A percentile compares a stretch with the other conserved stretches of the same genome.
Evolutionary conservation across 2,113 vertebrate species (phyloP).

Genomic region (Echinops telfairi): DNA sequence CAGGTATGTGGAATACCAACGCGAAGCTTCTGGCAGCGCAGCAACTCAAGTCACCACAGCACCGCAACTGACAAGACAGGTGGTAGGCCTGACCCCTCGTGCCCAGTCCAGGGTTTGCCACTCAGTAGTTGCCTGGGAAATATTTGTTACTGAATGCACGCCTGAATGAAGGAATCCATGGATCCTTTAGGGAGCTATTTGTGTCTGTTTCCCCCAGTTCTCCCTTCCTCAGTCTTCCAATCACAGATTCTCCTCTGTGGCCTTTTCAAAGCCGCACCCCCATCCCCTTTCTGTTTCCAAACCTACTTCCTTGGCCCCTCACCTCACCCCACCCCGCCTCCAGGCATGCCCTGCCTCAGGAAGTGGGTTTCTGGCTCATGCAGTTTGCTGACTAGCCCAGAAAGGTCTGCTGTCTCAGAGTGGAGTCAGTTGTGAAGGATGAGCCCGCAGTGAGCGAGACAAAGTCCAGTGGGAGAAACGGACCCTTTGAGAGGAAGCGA

Average conservation of each 20-base stretch:
- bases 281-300: not conserved
- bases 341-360: not conserved
- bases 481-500: not conserved
- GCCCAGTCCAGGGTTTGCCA: not conserved
- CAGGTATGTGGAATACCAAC: not conserved
- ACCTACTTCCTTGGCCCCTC: not conserved
- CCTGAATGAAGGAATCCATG: not conserved
- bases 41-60: not conserved
- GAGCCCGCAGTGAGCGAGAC: conserved; percentile 29
- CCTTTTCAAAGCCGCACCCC: not conserved
- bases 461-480: not conserved
- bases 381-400: conserved; percentile 61
- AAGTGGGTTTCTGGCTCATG: conserved; percentile 22
- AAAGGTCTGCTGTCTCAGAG: conserved; percentile 49
- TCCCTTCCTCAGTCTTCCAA: not conserved
- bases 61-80: not conserved
- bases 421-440: conserved; percentile 54
- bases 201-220: not conserved
- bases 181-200: not conserved
- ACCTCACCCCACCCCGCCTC: not conserved
- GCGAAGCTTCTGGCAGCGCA: not conserved
- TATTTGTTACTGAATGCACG: not conserved
- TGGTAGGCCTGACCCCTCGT: not conserved
- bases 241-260: not conserved
- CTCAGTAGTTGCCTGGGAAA: not conserved